A percentile compares a stretch with the other conserved stretches of the same genome.
phyloP scores from a whole-genome alignment of 1,140 invertebrate species.

The Drosophila hydei region DNA sequence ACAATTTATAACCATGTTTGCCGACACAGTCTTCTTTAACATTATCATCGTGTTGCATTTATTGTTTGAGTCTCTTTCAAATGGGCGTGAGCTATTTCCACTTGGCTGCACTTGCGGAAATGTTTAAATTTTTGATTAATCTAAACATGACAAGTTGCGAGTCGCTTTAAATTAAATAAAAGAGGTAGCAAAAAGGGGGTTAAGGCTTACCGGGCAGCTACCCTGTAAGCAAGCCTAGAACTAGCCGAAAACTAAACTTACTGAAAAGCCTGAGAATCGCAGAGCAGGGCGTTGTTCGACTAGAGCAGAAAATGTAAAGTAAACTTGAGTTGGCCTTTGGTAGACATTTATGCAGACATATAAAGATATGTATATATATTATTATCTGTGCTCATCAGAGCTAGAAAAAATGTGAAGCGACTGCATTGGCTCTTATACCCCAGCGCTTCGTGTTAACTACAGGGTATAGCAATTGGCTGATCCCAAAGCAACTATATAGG shows the following conservation, averaged over 20 bases:
- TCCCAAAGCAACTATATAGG: neutral
- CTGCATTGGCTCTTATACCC: too few species aligned
- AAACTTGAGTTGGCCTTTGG: too few species aligned
- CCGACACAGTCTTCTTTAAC: constrained; percentile 3
- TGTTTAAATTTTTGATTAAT: constrained; percentile 23
- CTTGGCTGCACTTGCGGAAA: constrained; percentile 27
- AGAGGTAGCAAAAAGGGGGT: neutral
- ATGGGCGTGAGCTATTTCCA: constrained; percentile 16
- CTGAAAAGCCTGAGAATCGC: too few species aligned
- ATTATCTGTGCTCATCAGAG: too few species aligned
- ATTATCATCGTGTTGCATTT: constrained; percentile 28
- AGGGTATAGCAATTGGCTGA: neutral
- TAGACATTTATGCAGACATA: too few species aligned
- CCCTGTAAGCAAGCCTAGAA: constrained; percentile 1
- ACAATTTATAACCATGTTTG: neutral
- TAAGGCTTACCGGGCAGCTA: neutral
- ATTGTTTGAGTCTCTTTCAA: neutral
- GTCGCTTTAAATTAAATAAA: constrained; percentile 2
- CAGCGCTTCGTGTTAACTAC: neutral
- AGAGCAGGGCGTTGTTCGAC: too few species aligned
- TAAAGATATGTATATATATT: too few species aligned
- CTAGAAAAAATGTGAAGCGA: too few species aligned
- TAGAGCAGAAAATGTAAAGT: too few species aligned
- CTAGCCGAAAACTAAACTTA: too few species aligned
- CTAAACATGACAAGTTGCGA: constrained; percentile 27